phyloP scores from a whole-genome alignment of 1,140 invertebrate genomes.

The Drosophila sucinea region DNA sequence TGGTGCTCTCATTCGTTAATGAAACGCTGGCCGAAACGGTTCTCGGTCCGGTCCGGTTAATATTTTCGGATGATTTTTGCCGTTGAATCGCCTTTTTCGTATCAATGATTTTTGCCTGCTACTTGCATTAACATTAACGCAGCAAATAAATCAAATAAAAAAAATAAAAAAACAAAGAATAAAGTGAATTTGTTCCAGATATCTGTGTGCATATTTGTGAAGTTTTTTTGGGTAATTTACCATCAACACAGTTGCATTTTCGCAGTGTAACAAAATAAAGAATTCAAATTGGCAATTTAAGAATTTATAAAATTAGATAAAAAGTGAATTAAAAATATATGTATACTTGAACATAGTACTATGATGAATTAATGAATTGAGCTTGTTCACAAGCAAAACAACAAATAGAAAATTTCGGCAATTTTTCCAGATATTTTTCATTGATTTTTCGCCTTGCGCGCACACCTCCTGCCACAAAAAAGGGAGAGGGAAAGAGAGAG shows the following conservation, averaged over 20 bases:
- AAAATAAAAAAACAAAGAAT: not conserved
- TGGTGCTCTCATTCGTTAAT: constrained; percentile 24
- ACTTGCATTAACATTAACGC: constrained; percentile 5
- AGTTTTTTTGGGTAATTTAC: constrained; percentile 4
- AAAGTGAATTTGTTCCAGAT: not conserved
- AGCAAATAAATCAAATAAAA: not conserved
- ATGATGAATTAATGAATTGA: not conserved
- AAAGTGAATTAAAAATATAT: not conserved
- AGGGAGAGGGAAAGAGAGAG: constrained; percentile 26
- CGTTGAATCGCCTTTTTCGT: constrained; percentile 8
- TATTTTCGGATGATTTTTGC: constrained; percentile 9
- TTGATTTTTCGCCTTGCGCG: constrained; percentile 77
- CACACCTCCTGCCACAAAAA: constrained; percentile 40
- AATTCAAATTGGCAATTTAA: constrained; percentile 6
- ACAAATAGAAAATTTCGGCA: constrained; percentile 60
- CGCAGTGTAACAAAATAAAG: not conserved
- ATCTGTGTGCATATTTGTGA: not conserved
- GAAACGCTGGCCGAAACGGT: constrained; percentile 25
- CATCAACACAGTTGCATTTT: not conserved
- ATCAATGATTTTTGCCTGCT: constrained; percentile 14
- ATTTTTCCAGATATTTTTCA: constrained; percentile 78
- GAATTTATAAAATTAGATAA: constrained; percentile 11
- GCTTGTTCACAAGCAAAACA: constrained; percentile 25
- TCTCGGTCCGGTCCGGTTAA: constrained; percentile 17
- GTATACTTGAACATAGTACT: not conserved